A percentile compares a stretch with the other conserved stretches of the same genome.
These are phyloP conservation scores for Crotalus viridis DNA, from an alignment of 2,113 vertebrate species.

Conservation along the genomic window DNA sequence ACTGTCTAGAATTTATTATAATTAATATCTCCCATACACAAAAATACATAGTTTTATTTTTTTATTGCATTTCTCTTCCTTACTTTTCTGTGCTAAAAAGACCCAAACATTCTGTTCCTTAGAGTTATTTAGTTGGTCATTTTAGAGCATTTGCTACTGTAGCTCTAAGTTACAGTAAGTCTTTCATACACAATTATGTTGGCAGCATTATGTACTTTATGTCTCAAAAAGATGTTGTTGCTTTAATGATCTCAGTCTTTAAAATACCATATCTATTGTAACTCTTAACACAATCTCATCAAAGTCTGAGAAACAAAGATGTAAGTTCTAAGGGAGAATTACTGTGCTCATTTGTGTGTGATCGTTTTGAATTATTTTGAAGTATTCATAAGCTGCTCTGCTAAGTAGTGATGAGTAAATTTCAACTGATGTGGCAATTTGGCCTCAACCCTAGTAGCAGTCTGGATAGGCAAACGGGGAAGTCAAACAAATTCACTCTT, in stretches of 20 bases:
- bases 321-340: background rate
- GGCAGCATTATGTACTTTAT: background rate
- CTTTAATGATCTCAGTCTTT: background rate
- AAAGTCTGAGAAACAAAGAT: background rate
- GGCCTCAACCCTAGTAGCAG: background rate
- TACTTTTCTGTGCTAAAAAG: background rate
- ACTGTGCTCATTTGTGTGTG: background rate
- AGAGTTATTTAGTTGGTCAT: background rate
- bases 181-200: background rate
- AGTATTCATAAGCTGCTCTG: background rate
- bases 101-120: background rate
- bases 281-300: background rate
- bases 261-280: background rate
- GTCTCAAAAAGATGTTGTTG: background rate
- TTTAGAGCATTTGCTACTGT: background rate
- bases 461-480: background rate
- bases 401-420: background rate
- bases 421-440: background rate
- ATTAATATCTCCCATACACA: background rate
- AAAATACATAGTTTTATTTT: background rate
- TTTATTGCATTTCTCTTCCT: background rate
- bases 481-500: background rate
- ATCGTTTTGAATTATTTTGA: background rate
- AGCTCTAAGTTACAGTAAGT: background rate
- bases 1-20: background rate